Evolutionary conservation across 1,140 invertebrate species (phyloP), one percentile per base, ranked within the genome.

Genomic region (Panagrolaimus sp.): DNA sequence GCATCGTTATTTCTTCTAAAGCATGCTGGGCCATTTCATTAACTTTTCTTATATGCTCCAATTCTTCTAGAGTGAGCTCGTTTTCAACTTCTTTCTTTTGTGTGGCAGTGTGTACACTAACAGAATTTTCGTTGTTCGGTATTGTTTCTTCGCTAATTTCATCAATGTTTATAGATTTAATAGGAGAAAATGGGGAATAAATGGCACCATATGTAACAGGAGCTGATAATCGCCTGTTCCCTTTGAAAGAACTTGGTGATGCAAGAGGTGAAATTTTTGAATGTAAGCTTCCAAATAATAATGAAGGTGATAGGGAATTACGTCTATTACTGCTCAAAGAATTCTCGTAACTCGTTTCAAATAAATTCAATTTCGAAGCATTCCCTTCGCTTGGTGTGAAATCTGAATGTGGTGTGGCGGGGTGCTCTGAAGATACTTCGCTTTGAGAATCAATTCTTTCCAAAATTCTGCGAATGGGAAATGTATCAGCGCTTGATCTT

Each of bases 31-130:
- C 51, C 63, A 53, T 65, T 46, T 66, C 68, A 44, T 53, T 42
- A 0, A 72, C 57, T 38, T 44, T 62, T n/a, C 45, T 42, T 53
- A 73, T 73, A 42, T 73, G 69, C 31, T 45, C 64, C 11, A 71
- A 23, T 67, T 73, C 69, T 42, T 51, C 71, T 43, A 65, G 42
- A n/a, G 69, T 61, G 9, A 73, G 38, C 31, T 67, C 16, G 4
- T 63, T 3, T 57, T 57, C 51, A 27, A 20, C n/a, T 16, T 4
- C 11, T 5, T 9, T 16, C 11, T 20, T 57, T 57, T 11, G n/a
- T 5, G 9, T 57, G 13, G 5, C 51, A 16, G n/a, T n/a, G n/a
- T 57, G 5, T 8, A 20, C 51, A 11, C 20, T 27, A 57, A 27
- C 11, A 25, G 51, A 57, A 16, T 27, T 57, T 57, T 57, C 51